A percentile compares a stretch with the other conserved stretches of the same genome.
Evolutionary conservation across 1,140 invertebrate species (phyloP).

Genomic region (Tribolium madens): DNA sequence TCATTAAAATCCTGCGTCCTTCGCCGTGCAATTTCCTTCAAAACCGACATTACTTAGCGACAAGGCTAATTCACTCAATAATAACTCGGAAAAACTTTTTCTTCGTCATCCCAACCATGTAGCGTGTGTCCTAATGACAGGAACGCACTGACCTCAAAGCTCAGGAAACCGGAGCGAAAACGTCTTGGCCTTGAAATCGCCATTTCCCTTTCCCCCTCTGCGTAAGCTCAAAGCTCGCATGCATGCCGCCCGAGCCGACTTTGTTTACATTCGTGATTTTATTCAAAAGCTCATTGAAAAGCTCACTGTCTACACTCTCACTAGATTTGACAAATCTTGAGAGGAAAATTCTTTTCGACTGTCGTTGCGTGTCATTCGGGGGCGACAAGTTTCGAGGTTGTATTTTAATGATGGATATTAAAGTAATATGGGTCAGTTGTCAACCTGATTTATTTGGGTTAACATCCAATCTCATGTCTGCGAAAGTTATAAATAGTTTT

Average conservation of each 20-base stretch:
- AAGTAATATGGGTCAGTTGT: constrained; percentile 31
- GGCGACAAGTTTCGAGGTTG: constrained; percentile 20
- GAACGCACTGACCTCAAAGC: constrained; percentile 39
- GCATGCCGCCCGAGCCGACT: constrained; percentile 3
- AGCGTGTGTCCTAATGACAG: constrained; percentile 25
- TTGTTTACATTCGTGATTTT: constrained; percentile 38
- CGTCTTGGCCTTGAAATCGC: constrained; percentile 28
- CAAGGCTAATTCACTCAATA: background rate
- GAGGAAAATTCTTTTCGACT: background rate
- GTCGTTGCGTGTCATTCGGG: constrained; percentile 1
- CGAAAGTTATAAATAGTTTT: constrained; percentile 24
- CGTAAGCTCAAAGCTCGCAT: constrained; percentile 25
- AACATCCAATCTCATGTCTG: constrained; percentile 7
- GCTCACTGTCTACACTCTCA: constrained; percentile 5
- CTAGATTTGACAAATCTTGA: background rate
- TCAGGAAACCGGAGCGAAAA: constrained; percentile 37
- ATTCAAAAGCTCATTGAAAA: constrained; percentile 18
- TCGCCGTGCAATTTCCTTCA: constrained; percentile 4
- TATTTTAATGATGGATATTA: constrained; percentile 32
- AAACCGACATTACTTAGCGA: background rate
- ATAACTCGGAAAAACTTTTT: constrained; percentile 18
- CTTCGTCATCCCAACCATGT: background rate
- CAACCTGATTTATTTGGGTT: constrained; percentile 15
- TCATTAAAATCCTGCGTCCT: constrained; percentile 3
- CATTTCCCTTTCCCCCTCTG: constrained; percentile 17